Evolutionary conservation across 2,113 vertebrate genomes (phyloP).

Genomic region (Artemisiospiza belli): DNA sequence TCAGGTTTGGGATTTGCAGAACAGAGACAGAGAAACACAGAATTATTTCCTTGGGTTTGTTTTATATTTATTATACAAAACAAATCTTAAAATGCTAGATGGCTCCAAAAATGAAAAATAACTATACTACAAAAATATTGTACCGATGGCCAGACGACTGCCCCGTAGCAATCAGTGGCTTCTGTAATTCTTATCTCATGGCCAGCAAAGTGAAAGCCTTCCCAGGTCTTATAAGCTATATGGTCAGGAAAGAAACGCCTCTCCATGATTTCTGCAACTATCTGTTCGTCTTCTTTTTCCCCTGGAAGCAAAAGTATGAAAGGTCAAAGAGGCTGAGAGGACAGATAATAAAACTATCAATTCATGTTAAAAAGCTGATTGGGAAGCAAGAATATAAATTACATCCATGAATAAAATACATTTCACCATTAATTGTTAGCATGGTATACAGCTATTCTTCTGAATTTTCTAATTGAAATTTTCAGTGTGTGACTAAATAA

Average conservation of each 20-base stretch:
- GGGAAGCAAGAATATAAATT: not conserved
- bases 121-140: not conserved
- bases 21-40: not conserved
- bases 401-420: not conserved
- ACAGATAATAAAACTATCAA: not conserved
- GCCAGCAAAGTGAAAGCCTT: slow-evolving; percentile 85
- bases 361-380: not conserved
- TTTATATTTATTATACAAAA: not conserved
- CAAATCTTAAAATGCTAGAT: not conserved
- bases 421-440: not conserved
- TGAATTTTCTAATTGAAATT: not conserved
- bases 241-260: slow-evolving; percentile 80
- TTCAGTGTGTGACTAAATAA: not conserved
- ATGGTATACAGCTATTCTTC: not conserved
- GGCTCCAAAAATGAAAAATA: not conserved
- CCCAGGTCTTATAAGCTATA: slow-evolving; percentile 81
- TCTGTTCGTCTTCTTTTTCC: slow-evolving; percentile 65
- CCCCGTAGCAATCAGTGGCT: slow-evolving; percentile 87
- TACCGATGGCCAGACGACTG: slow-evolving; percentile 96
- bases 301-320: slow-evolving; percentile 28
- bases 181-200: slow-evolving; percentile 90
- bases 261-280: slow-evolving; percentile 83
- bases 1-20: not conserved
- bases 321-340: not conserved
- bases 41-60: not conserved